Conservation (phyloP, 2,113 vertebrate species). For the Arothron firmamentum region DNA sequence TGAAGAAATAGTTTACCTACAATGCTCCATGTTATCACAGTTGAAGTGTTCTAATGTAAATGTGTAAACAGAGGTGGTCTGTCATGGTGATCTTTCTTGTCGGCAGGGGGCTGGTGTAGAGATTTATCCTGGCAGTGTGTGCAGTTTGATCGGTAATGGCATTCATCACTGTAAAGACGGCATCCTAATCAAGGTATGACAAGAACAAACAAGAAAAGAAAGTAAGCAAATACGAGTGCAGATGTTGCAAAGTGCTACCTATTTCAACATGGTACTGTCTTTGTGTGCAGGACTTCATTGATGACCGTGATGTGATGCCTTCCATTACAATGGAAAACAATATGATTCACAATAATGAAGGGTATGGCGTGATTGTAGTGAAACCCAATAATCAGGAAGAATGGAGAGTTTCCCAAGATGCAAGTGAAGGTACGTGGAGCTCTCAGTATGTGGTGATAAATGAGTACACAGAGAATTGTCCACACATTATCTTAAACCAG, state of each 20-base stretch:
- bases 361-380: conserved; percentile 89
- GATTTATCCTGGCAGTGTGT: conserved; percentile 89
- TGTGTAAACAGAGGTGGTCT: background rate
- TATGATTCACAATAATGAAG: conserved; percentile 92
- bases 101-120: conserved; percentile 89
- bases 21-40: no score
- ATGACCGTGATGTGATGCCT: conserved; percentile 81
- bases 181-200: conserved; percentile 90
- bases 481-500: no score
- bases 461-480: conserved; percentile 5
- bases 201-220: background rate
- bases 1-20: no score
- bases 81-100: background rate
- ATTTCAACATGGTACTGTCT: no score
- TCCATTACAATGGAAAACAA: conserved; percentile 91
- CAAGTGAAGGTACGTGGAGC: conserved; percentile 24
- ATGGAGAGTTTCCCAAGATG: conserved; percentile 13
- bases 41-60: no score
- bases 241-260: no score
- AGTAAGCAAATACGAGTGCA: no score
- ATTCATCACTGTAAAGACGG: conserved; percentile 97
- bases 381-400: conserved; percentile 72
- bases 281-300: conserved; percentile 80
- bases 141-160: conserved; percentile 81
- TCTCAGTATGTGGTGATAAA: background rate